Evolutionary conservation across 2,888 invertebrate genomes (phyloP), one percentile per base, ranked within the genome.

Genomic region (Andrena fulva): DNA sequence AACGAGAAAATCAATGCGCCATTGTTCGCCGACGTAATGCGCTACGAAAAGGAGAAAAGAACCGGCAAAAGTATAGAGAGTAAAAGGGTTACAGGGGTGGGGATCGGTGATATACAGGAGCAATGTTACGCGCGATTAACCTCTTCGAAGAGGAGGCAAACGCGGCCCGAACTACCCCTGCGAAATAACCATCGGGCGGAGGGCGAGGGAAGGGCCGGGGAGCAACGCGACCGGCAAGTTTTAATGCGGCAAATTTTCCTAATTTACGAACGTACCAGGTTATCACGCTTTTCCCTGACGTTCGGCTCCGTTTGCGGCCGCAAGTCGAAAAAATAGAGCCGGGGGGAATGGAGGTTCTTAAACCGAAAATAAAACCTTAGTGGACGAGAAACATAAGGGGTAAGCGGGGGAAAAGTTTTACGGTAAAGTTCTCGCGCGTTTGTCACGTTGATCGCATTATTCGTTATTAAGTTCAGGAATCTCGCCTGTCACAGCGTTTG

Each of bases 41-140:
- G 68, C 73, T 50, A 64, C 31, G 70, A 70, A 42, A 76, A 66
- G 77, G 75, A 72, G 79, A 79, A 75, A 76, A 60, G 35, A 35
- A 56, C 27, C 20, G 4, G 56, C 24, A 5, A 27, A 67, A 54
- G 77, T 68, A 73, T 48, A 59, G 75, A 33, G 60, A 56, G 66
- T n/a, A 12, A 73, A 48, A 66, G 20, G 42, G 27, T 12, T 16
- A 20, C 10, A 33, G 50, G 29, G 50, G 70, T 27, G 56, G n/a
- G 79, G 24, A 27, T 63, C 31, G 63, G 69, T 75, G 82, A 83
- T 83, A 85, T 69, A 85, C 78, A 77, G 78, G 59, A 82, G 83
- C 88, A 87, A 85, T 89, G 86, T 85, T 82, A 84, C 84, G 84
- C 70, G 76, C 87, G 88, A 89, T 89, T 86, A 88, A 88, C 82